Conservation (phyloP, 2,113 vertebrate species). For the Diadophis punctatus region DNA sequence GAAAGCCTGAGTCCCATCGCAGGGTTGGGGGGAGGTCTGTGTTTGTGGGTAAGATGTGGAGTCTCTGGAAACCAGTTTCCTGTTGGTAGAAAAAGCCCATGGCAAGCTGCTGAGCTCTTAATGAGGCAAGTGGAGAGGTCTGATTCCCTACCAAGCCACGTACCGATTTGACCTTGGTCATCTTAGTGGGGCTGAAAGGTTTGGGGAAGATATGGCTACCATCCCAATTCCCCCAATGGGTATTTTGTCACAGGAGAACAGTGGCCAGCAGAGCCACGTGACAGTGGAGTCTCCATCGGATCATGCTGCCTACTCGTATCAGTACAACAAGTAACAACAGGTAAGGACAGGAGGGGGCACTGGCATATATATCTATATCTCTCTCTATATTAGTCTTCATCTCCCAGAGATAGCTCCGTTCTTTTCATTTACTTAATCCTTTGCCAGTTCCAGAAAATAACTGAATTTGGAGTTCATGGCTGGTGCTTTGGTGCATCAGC, state of each 20-base stretch:
- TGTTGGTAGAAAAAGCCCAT: not conserved
- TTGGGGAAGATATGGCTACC: not conserved
- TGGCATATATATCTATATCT: too few species aligned
- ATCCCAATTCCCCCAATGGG: conserved; percentile 3
- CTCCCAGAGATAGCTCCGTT: too few species aligned
- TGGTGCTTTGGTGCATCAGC: not conserved
- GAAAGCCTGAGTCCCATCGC: not conserved
- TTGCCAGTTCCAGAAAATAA: not conserved
- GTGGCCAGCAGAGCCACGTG: conserved; percentile 79
- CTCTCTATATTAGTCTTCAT: too few species aligned
- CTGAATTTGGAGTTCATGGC: not conserved
- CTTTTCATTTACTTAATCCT: not conserved
- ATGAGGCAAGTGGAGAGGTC: not conserved
- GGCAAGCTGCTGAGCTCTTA: not conserved
- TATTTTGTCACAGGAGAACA: conserved; percentile 73
- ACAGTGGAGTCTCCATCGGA: conserved; percentile 83
- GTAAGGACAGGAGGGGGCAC: conserved; percentile 30
- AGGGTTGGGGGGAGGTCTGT: not conserved
- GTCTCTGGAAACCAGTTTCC: not conserved
- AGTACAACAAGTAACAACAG: conserved; percentile 81
- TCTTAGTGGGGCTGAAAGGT: not conserved
- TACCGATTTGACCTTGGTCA: not conserved
- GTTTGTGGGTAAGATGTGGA: not conserved
- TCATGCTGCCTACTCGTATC: conserved; percentile 84
- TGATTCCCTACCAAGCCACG: not conserved